Conservation (phyloP, 2,888 invertebrate species). For the Drosophila pegasa region DNA sequence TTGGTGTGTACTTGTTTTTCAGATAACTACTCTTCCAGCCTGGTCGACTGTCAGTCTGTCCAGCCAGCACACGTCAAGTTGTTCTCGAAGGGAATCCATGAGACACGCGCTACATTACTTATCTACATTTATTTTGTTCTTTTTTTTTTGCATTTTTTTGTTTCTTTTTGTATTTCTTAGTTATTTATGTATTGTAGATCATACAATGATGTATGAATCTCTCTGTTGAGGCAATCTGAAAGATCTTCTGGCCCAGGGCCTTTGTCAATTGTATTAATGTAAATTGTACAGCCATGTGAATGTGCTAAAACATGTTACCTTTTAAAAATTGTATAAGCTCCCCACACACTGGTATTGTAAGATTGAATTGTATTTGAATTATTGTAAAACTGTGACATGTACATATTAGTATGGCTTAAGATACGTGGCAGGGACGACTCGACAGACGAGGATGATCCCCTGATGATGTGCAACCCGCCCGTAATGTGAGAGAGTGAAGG, state of each 20-base stretch:
- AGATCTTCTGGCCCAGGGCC: conserved; percentile 12
- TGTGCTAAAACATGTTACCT: conserved; percentile 2
- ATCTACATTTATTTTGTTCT: conserved; percentile 26
- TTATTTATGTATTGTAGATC: conserved; percentile 23
- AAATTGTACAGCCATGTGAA: conserved; percentile 19
- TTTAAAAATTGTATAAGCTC: conserved; percentile 24
- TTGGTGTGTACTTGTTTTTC: conserved; percentile 55
- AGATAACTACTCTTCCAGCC: conserved; percentile 35
- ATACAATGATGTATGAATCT: conserved; percentile 13
- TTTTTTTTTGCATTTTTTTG: conserved; percentile 22
- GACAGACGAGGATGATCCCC: conserved; percentile 18
- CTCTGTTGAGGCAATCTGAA: not conserved
- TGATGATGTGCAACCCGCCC: conserved; percentile 37
- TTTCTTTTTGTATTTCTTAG: conserved; percentile 24
- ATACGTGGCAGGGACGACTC: conserved; percentile 11
- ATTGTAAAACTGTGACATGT: conserved; percentile 61
- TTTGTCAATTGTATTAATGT: conserved; percentile 3
- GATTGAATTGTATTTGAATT: conserved; percentile 47
- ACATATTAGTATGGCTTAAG: conserved; percentile 39
- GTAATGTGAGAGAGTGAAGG: conserved; percentile 14
- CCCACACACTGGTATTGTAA: conserved; percentile 33
- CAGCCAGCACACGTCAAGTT: conserved; percentile 53
- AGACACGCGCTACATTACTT: conserved; percentile 80
- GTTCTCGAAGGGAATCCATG: conserved; percentile 83
- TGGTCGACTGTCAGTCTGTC: conserved; percentile 25